phyloP scores from a whole-genome alignment of 2,113 vertebrate genomes.

The Vulpes lagopus region DNA sequence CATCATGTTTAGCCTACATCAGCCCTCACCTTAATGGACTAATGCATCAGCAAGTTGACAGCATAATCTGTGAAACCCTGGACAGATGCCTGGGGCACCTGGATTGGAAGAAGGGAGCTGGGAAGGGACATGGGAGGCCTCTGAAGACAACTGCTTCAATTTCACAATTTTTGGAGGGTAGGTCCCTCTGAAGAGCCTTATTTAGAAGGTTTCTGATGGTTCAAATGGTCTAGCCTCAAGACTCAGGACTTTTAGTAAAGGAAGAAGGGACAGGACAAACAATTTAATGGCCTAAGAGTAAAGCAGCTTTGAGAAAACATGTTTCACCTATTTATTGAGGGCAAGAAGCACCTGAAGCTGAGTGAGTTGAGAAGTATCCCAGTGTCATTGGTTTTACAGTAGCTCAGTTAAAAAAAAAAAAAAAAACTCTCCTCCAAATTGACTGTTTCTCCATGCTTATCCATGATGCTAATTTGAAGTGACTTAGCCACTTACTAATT shows the following conservation, averaged over 20 bases:
- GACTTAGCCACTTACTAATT: neutral
- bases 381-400: neutral
- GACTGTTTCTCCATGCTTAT: neutral
- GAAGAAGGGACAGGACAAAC: neutral
- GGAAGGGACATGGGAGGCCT: neutral
- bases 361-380: neutral
- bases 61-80: neutral
- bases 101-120: neutral
- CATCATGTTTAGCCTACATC: neutral
- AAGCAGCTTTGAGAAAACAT: neutral
- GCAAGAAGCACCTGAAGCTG: neutral
- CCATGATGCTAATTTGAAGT: neutral
- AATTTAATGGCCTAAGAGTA: neutral
- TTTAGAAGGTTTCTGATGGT: neutral
- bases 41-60: neutral
- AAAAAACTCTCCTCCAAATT: neutral
- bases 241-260: neutral
- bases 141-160: neutral
- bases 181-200: neutral
- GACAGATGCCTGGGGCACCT: neutral
- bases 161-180: neutral
- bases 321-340: neutral
- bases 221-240: neutral
- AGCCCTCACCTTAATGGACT: too few relatives aligned
- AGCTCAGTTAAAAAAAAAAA: neutral